phyloP scores from a whole-genome alignment of 2,888 invertebrate species.

The Malacosoma neustria region DNA sequence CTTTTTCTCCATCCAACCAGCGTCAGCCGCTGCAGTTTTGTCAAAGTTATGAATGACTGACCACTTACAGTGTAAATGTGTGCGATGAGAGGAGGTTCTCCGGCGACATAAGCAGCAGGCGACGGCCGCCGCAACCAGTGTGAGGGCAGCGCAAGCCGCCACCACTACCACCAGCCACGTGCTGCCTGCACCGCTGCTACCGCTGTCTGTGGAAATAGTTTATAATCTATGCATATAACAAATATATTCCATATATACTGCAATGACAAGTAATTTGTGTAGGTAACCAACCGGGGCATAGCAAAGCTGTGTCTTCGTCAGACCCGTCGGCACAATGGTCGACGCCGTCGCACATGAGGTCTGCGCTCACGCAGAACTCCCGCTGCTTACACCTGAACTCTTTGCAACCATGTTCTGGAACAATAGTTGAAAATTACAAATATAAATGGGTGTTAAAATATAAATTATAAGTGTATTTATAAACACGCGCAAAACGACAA shows the following conservation, averaged over 20 bases:
- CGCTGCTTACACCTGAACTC: constrained; percentile 91
- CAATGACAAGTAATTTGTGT: too few relatives aligned
- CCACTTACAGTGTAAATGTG: constrained; percentile 59
- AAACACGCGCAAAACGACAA: too few relatives aligned
- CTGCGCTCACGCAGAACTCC: constrained; percentile 93
- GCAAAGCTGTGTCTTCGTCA: constrained; percentile 89
- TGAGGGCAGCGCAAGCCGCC: constrained; percentile 79
- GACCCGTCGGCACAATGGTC: constrained; percentile 96
- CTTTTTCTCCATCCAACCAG: too few relatives aligned
- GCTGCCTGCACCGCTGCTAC: constrained; percentile 78
- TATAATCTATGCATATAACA: background rate
- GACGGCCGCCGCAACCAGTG: constrained; percentile 80
- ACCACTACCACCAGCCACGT: constrained; percentile 83
- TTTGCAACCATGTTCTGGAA: constrained; percentile 89
- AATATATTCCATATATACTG: background rate
- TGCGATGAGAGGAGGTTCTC: constrained; percentile 68
- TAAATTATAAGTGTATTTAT: background rate
- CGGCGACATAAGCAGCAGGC: constrained; percentile 86
- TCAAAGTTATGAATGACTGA: too few relatives aligned
- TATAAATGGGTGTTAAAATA: constrained; percentile 15
- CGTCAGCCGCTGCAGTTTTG: too few relatives aligned
- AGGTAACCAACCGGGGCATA: constrained; percentile 91
- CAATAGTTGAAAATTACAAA: constrained; percentile 26
- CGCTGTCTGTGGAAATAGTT: constrained; percentile 39
- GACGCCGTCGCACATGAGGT: constrained; percentile 93